Conservation (phyloP, 2,113 vertebrate species). For the Vanacampus margaritifer region DNA sequence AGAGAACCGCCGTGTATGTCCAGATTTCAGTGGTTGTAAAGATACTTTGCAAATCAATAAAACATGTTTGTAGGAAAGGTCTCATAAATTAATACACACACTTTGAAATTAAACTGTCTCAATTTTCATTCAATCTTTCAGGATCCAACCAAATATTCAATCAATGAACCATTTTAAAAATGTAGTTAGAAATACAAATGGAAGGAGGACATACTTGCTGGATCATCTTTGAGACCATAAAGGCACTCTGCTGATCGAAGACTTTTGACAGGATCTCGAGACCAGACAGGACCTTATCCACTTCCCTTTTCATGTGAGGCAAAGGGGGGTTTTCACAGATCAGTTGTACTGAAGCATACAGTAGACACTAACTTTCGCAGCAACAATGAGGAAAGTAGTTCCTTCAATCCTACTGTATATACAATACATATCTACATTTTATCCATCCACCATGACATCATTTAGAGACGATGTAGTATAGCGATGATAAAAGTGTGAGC, state of each 20-base stretch:
- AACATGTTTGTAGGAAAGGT: background rate
- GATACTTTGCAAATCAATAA: background rate
- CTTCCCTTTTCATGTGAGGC: conserved; percentile 73
- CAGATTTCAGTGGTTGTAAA: background rate
- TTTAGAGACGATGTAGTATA: background rate
- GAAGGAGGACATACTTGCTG: conserved; percentile 78
- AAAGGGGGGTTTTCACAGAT: background rate
- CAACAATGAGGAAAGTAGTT: conserved; percentile 1
- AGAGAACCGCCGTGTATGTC: background rate
- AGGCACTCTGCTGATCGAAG: conserved; percentile 93
- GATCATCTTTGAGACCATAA: conserved; percentile 88
- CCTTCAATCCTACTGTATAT: background rate
- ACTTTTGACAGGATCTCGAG: conserved; percentile 95
- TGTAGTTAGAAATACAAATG: conserved; percentile 2
- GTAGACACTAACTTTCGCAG: background rate
- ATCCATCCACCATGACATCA: background rate
- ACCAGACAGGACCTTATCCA: conserved; percentile 90
- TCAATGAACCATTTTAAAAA: background rate
- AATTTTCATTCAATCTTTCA: background rate
- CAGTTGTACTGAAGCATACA: background rate
- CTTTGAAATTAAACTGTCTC: background rate
- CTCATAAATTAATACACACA: background rate
- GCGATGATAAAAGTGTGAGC: background rate
- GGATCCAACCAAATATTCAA: background rate
- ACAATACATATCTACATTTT: too few relatives aligned